A percentile compares a stretch with the other conserved stretches of the same genome.
Evolutionary conservation across 1,140 invertebrate species (phyloP).

Genomic region (Drosophila rhopaloa): DNA sequence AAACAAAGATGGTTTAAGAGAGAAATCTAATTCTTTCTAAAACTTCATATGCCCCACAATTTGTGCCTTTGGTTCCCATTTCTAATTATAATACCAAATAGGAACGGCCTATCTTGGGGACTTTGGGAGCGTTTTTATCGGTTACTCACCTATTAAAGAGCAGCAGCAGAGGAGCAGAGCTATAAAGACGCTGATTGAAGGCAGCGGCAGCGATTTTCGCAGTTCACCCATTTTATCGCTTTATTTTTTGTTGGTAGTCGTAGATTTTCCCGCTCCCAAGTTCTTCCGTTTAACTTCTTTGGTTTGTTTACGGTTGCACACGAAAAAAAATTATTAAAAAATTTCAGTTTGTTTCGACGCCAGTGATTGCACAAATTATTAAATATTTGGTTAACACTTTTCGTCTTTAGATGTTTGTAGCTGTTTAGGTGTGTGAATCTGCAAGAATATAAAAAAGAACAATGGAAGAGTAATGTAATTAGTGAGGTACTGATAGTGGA

Average conservation of each 20-base stretch:
- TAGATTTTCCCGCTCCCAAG: constrained; percentile 14
- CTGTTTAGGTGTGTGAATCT: constrained; percentile 22
- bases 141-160: constrained; percentile 72
- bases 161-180: constrained; percentile 64
- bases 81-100: constrained; percentile 62
- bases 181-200: constrained; percentile 22
- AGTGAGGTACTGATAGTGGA: neutral
- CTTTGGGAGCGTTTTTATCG: constrained; percentile 12
- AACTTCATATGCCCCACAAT: neutral
- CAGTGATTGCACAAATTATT: constrained; percentile 3
- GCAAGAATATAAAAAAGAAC: constrained; percentile 10
- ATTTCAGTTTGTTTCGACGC: constrained; percentile 10
- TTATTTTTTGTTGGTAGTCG: constrained; percentile 9
- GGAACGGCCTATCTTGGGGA: constrained; percentile 3
- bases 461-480: neutral
- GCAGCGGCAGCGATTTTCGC: constrained; percentile 42
- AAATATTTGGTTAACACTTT: constrained; percentile 10
- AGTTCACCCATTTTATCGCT: constrained; percentile 65
- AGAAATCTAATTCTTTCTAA: neutral
- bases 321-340: constrained; percentile 57
- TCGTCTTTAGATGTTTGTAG: neutral
- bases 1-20: neutral
- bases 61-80: constrained; percentile 11
- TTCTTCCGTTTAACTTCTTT: constrained; percentile 27
- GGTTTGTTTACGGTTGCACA: constrained; percentile 45